Evolutionary conservation across 2,113 vertebrate genomes (phyloP).

Genomic region (Tautogolabrus adspersus): DNA sequence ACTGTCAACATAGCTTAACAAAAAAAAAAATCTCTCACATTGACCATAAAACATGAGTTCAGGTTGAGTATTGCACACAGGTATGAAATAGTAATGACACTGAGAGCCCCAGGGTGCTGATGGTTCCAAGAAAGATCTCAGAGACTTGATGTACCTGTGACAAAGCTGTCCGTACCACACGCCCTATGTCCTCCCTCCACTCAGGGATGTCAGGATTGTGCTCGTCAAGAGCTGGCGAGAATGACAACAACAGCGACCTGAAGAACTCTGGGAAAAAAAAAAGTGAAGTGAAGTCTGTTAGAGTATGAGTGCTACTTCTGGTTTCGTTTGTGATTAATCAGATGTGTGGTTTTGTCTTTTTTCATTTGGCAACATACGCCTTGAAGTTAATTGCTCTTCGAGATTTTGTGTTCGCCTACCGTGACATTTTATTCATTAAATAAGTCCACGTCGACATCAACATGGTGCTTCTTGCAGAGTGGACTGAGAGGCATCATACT

Average conservation of each 20-base stretch:
- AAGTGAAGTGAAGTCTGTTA: conserved; percentile 27
- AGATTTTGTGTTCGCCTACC: conserved; percentile 59
- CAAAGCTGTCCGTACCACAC: conserved; percentile 91
- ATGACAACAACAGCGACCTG: conserved; percentile 93
- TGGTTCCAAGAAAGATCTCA: conserved; percentile 46
- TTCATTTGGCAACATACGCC: conserved; percentile 63
- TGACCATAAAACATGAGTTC: conserved; percentile 37
- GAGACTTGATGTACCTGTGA: conserved; percentile 85
- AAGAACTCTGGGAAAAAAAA: conserved; percentile 87
- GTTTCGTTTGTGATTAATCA: conserved; percentile 69
- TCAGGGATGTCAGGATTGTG: conserved; percentile 97
- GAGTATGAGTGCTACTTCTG: conserved; percentile 48
- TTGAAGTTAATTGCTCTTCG: conserved; percentile 75
- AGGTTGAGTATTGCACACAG: conserved; percentile 35
- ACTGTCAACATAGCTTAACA: conserved; percentile 33
- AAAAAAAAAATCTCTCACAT: conserved; percentile 11
- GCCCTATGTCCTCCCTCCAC: conserved; percentile 94
- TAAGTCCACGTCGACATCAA: conserved; percentile 53
- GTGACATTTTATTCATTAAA: conserved; percentile 75
- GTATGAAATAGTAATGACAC: conserved; percentile 71
- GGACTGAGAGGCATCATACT: conserved; percentile 43
- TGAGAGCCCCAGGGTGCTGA: conserved; percentile 45
- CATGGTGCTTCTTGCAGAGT: conserved; percentile 16
- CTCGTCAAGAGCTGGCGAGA: conserved; percentile 94
- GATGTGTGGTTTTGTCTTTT: conserved; percentile 69